Percentiles rank a stretch among this genome's conserved stretches.
These are phyloP conservation scores for Ditylenchus dipsaci DNA, from an alignment of 1,140 invertebrate genomes.

Conservation along the genomic window DNA sequence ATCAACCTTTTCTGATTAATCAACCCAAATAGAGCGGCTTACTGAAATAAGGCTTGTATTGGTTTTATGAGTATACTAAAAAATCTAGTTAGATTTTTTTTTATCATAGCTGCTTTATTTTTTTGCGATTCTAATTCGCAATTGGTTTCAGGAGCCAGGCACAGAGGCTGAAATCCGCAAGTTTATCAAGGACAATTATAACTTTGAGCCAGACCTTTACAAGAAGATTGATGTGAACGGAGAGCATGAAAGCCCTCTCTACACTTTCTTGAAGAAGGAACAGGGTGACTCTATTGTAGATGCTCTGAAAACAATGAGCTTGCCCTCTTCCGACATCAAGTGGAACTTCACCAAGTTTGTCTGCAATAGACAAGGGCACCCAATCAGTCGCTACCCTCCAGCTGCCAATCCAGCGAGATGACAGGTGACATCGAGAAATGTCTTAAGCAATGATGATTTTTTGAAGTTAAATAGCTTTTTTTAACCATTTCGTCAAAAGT, in stretches of 20 bases:
- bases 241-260: slow-evolving; percentile 34
- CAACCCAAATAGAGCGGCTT: no score
- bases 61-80: no score
- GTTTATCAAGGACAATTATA: slow-evolving; percentile 36
- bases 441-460: no score
- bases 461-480: no score
- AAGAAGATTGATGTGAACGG: slow-evolving; percentile 48
- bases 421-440: background rate
- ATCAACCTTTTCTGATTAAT: no score
- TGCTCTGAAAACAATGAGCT: background rate
- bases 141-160: slow-evolving; percentile 43
- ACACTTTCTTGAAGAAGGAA: slow-evolving; percentile 41
- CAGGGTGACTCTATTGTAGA: slow-evolving; percentile 31
- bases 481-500: no score
- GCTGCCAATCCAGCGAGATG: background rate
- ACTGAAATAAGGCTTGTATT: no score
- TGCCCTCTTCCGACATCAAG: slow-evolving; percentile 29
- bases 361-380: slow-evolving; percentile 34
- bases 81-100: no score
- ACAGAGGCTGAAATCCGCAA: slow-evolving; percentile 41
- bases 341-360: slow-evolving; percentile 48
- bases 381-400: slow-evolving; percentile 28
- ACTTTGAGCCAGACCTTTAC: slow-evolving; percentile 45
- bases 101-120: no score
- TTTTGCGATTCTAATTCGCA: no score